Evolutionary conservation across 2,113 vertebrate species (phyloP), one percentile per base, ranked within the genome.

Genomic region (Tachysurus fulvidraco): DNA sequence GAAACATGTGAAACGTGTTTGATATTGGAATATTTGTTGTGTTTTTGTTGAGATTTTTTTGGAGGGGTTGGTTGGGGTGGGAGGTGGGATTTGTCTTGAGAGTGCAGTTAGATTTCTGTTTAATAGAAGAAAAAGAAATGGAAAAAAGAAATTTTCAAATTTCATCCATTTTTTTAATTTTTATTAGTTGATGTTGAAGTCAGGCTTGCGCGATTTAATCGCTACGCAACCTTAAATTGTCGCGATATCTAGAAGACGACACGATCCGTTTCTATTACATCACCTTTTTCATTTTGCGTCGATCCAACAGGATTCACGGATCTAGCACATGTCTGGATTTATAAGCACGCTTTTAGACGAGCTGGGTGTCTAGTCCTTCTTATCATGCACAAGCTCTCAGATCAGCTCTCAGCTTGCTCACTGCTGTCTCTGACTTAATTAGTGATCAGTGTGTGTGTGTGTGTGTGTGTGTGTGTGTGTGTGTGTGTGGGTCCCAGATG

Each of bases 401-500:
- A 25, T 46, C 54, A 54, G 67, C 67, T 76, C 81, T 76, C 80
- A 44, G 80, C 69, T 83, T 76, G 19, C 80, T 60, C 77, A 65
- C 80, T 87, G 86, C 50, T 54, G 86, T 87, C 69, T 87, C 59
- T 77, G 86, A 87, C 46, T 87, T 83, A 87, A 87, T 87, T 87
- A 69, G 88, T 36, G n/a, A 81, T 30, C 81, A 16, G 76, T 65
- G 76, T 62, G 85, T 50, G 46, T 50, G 46, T 9, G 46, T 46
- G 46, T 46, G 7, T 46, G 46, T 46, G 46, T 46, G 46, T 46
- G 46, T 46, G 46, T 46, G 46, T 50, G 46, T 50, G 46, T 50
- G 46, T 50, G 46, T 50, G 46, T 50, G 46, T 50, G 46, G 13
- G 52, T 74, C 85, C 71, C 90, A 88, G 89, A 89, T 88, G 89